phyloP scores from a whole-genome alignment of 2,113 vertebrate species.

The Saccopteryx bilineata region DNA sequence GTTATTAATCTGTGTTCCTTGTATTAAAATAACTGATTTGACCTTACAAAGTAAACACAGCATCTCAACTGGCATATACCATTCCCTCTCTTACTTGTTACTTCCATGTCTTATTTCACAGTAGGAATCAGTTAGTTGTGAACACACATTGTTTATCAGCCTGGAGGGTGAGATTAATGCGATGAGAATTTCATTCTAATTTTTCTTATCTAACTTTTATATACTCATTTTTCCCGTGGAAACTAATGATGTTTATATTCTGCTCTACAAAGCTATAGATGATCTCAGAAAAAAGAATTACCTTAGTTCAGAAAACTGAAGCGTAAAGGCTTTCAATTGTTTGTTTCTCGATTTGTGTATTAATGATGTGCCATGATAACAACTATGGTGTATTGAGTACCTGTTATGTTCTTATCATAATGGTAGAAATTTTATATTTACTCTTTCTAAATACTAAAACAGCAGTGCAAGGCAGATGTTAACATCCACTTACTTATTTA shows the following conservation, averaged over 20 bases:
- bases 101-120: conserved; percentile 4
- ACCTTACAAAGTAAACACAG: neutral
- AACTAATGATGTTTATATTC: conserved; percentile 2
- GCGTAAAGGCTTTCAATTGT: neutral
- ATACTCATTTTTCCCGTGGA: neutral
- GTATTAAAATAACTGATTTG: neutral
- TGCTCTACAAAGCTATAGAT: neutral
- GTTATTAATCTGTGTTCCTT: neutral
- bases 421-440: neutral
- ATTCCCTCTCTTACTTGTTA: neutral
- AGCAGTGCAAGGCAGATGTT: neutral
- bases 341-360: neutral
- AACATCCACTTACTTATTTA: neutral
- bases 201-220: neutral
- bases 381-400: neutral
- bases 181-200: neutral
- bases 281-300: neutral
- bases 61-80: neutral
- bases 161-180: neutral
- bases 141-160: neutral
- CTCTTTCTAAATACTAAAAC: conserved; percentile 27
- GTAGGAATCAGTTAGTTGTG: neutral
- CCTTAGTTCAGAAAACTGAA: conserved; percentile 26
- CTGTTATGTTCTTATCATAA: neutral
- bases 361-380: neutral